Base-by-base conservation (phyloP, 1,140 invertebrate species). In the Bactericera cockerelli region DNA sequence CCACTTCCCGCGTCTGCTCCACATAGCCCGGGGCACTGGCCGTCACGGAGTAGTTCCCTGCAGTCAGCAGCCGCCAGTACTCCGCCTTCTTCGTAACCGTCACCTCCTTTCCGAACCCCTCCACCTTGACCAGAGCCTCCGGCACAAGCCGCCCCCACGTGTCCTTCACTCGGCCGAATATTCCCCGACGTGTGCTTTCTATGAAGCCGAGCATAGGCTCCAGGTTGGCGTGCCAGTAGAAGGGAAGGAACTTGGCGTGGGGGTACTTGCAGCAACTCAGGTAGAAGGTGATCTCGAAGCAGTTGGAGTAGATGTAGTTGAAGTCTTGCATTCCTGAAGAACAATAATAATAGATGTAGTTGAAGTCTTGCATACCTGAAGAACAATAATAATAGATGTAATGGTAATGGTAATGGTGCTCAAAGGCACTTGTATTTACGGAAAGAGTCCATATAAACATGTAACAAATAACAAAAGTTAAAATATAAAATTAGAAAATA, bases 221-320 rank as follows among this genome's bases (percentile, higher is more conserved):
- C 60, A 79, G 81, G 70, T 99, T 95, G 53, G 93, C 86, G 26
- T 81, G 64, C 96, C 96, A 99, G 70, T 84, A 93, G 1, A 74
- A 71, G 0, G 82, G 78, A 14, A 99, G 69, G 61, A 93, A 79
- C 2, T 72, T 71, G 2, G 81, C 79, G 22, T 71, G 70, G 0
- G 95, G 95, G 68, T 82, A 98, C 73, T 99, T 99, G 62, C 78
- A 80, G 71, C 96, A 99, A 22, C 94, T 88, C 55, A 98, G 72
- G 72, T 99, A 95, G 8, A 99, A 68, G 0, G 95, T 98, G 1
- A 98, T 76, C 71, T 98, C 95, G 75, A 97, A 88, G 66, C 87
- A 91, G 66, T 92, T 95, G n/a, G n/a, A n/a, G n/a, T n/a, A n/a
- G n/a, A n/a, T n/a, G n/a, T n/a, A n/a, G n/a, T n/a, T n/a, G n/a